Evolutionary conservation across 2,888 invertebrate genomes (phyloP), one percentile per base, ranked within the genome.

Genomic region (Candidula unifasciata): DNA sequence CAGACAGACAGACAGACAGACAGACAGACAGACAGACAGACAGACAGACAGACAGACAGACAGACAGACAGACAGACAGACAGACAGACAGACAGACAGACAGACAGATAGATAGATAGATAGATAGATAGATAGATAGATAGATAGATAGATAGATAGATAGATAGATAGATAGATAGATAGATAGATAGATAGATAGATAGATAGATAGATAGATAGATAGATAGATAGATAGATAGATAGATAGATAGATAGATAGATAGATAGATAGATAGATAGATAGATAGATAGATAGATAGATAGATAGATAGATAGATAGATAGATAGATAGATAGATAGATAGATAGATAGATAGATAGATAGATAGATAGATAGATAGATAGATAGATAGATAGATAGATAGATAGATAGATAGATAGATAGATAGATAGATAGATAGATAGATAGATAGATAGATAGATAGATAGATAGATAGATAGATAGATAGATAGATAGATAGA

Each of bases 201-300:
- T 33, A 69, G 68, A 69, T 33, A 69, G 68, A 69, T 33, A 69
- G 68, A 69, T 33, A 69, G 68, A 69, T 33, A 69, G 35, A 69
- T 33, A 69, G 68, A 69, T 33, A 69, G 68, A 69, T 33, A 69
- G 68, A 69, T 33, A 69, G 68, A 69, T 33, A 69, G 68, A 69
- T 33, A 69, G 68, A 69, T 33, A 69, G 68, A 69, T 33, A 69
- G 68, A 69, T 33, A 69, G 68, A 69, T 33, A 33, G 35, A 33
- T 8, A 35, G 68, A 69, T 33, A 21, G n/a, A 60, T 16, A 60
- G 66, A 66, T n/a, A 66, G 66, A 66, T n/a, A 66, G 66, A 66
- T n/a, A 66, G 66, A 66, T n/a, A 66, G 66, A 66, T n/a, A 66
- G 66, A 66, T n/a, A 66, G 66, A 66, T n/a, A 66, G 66, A 66